Conservation (phyloP, 2,797 vertebrate species). For the Coluber constrictor region DNA sequence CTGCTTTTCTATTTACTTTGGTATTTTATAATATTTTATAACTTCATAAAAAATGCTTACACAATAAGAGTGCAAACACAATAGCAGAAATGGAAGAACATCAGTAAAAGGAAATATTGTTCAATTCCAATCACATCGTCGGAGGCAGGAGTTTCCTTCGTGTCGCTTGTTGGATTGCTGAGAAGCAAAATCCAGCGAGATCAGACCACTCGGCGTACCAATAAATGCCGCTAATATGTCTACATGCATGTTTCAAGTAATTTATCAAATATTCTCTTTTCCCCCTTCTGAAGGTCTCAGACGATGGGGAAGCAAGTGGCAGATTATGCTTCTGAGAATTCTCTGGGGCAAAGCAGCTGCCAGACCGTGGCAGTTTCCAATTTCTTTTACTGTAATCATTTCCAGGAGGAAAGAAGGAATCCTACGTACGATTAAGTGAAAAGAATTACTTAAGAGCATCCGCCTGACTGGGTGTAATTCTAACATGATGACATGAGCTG, state of each 20-base stretch:
- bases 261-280: conserved; percentile 11
- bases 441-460: conserved; percentile 23
- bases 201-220: neutral
- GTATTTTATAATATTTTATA: no score
- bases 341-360: neutral
- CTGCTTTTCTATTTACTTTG: no score
- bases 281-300: conserved; percentile 1
- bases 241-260: neutral
- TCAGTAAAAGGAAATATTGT: neutral
- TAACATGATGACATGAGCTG: neutral
- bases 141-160: neutral
- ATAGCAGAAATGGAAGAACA: neutral
- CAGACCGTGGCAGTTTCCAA: neutral
- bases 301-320: neutral
- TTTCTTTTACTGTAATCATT: conserved; percentile 15
- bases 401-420: conserved; percentile 7
- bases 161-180: fast-evolving
- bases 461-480: conserved; percentile 22
- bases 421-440: neutral
- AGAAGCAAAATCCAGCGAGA: conserved; percentile 19
- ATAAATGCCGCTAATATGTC: conserved; percentile 6
- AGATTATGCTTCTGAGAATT: neutral
- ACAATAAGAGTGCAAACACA: neutral
- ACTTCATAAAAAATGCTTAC: no score
- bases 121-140: conserved; percentile 7